A percentile compares a stretch with the other conserved stretches of the same genome.
Conservation (phyloP, 2,113 vertebrate genomes). For the Cinclus mexicanus region DNA sequence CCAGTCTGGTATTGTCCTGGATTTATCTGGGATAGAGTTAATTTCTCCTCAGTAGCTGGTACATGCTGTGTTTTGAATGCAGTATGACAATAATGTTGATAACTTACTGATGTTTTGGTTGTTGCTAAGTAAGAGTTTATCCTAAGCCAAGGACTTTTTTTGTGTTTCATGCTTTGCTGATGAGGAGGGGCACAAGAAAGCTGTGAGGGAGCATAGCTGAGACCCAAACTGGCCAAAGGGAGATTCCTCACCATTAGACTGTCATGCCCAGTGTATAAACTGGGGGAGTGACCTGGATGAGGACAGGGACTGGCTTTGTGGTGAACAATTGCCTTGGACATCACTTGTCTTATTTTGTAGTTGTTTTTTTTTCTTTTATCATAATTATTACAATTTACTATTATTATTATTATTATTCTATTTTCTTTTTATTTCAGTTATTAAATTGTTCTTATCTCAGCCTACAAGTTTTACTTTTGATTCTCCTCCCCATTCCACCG, state of each 20-base stretch:
- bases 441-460: background rate
- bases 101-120: background rate
- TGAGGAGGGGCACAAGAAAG: background rate
- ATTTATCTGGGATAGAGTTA: background rate
- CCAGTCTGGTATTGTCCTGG: background rate
- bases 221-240: background rate
- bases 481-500: background rate
- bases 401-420: too few species aligned
- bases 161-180: background rate
- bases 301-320: background rate
- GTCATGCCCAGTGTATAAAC: background rate
- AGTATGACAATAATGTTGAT: background rate
- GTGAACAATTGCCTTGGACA: background rate
- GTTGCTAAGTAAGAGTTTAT: background rate
- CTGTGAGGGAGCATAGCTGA: background rate
- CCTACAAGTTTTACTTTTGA: background rate
- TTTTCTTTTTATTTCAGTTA: background rate
- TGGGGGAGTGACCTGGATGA: background rate
- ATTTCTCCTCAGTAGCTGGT: background rate
- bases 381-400: background rate
- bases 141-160: background rate
- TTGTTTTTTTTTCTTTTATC: background rate
- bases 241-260: background rate
- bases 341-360: rapidly evolving
- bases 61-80: background rate